Conservation (phyloP, 2,797 vertebrate genomes). For the Megaceryle alcyon region DNA sequence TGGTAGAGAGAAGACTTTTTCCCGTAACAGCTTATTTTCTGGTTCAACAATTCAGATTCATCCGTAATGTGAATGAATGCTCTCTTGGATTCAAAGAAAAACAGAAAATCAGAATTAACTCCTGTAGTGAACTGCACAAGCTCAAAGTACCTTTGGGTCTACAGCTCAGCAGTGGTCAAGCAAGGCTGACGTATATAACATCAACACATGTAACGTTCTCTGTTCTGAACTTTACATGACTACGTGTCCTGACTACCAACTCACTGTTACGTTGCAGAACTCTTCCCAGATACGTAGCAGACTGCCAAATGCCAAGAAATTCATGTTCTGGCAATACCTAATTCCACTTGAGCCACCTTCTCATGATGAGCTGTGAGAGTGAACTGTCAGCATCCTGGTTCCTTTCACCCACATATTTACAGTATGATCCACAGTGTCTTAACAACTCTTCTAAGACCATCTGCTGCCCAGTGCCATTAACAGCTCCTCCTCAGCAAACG, state of each 20-base stretch:
- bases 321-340: slow-evolving; percentile 7
- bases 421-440: slow-evolving; percentile 54
- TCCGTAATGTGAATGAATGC: neutral
- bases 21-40: neutral
- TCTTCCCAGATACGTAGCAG: neutral
- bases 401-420: slow-evolving; percentile 68
- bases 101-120: neutral
- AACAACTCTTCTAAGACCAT: slow-evolving; percentile 64
- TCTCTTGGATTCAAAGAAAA: neutral
- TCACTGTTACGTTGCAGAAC: neutral
- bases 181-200: neutral
- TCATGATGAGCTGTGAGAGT: slow-evolving; percentile 29
- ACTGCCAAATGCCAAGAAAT: slow-evolving; percentile 17
- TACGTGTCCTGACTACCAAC: neutral
- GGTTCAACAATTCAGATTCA: neutral
- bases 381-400: slow-evolving; percentile 60
- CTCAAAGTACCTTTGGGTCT: neutral
- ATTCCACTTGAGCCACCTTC: slow-evolving; percentile 48
- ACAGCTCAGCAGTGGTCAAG: neutral
- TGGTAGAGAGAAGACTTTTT: neutral
- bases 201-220: neutral
- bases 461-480: slow-evolving; percentile 73
- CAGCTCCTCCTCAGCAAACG: slow-evolving; percentile 63
- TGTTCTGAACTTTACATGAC: neutral
- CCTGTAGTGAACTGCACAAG: neutral